Evolutionary conservation across 2,797 vertebrate species (phyloP), one percentile per base, ranked within the genome.

Genomic region (Danionella dracula): DNA sequence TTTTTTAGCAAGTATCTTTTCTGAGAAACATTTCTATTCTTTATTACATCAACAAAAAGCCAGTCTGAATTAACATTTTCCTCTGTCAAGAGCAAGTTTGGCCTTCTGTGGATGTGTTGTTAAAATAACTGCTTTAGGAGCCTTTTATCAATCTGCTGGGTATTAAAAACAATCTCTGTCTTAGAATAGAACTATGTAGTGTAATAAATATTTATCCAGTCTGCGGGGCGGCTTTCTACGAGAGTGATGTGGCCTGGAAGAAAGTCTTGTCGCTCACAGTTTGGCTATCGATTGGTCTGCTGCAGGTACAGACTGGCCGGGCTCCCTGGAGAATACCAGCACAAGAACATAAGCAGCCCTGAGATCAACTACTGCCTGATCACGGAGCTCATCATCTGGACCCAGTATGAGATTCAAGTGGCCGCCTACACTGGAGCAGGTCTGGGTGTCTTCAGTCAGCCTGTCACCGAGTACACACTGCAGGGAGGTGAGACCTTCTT

Each of bases 391-490:
- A 98, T 97, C 85, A 92, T 98, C 83, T 98, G 96, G 96, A 98
- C 96, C 0, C 95, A 97, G 78, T 98, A 98, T 69, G 95, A 98
- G 77, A 96, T 98, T 84, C 94, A 98, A 85, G 94, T 98, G 90
- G 95, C 95, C 0, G 95, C 95, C 4, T 97, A 92, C 88, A 98
- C 95, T 0, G 91, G 92, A 19, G 95, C 93, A 0, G 96, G 96
- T 27, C 86, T 97, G 73, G 95, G 96, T 0, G 80, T 87, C 9
- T 95, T 93, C 90, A 97, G 95, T 88, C 88, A 89, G 64, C 83
- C 94, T 0, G 94, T 96, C 78, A 86, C 86, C 0, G 96, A 98
- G 76, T 98, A 97, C 78, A 98, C 96, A 0, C 84, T 97, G 16
- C 95, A 98, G 79, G 96, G 96, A 93, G 95, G 96, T 98, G 48